phyloP scores from a whole-genome alignment of 1,140 invertebrate genomes.

The Prorops nasuta region DNA sequence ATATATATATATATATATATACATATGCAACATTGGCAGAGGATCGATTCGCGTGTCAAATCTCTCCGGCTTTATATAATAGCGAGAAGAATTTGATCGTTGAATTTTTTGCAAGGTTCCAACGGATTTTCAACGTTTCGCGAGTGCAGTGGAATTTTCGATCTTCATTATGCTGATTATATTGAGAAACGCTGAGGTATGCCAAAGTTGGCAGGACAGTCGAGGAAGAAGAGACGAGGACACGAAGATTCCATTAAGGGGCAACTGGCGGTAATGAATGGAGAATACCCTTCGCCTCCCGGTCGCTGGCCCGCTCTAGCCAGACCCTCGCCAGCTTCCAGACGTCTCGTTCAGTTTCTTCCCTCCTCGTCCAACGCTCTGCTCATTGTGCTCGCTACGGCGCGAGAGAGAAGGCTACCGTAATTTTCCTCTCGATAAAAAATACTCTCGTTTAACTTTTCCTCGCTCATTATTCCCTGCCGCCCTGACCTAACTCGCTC shows the following conservation, averaged over 20 bases:
- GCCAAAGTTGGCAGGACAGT: neutral
- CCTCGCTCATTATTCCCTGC: slow-evolving; percentile 50
- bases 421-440: slow-evolving; percentile 52
- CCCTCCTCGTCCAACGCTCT: slow-evolving; percentile 19
- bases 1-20: no score
- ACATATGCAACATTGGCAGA: no score
- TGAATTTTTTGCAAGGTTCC: neutral
- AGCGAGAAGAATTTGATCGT: no score
- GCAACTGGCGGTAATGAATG: slow-evolving; percentile 53
- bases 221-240: slow-evolving; percentile 38
- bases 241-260: slow-evolving; percentile 54
- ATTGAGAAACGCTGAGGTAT: no score
- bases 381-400: slow-evolving; percentile 23
- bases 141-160: no score
- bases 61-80: no score
- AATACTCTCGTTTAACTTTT: slow-evolving; percentile 55
- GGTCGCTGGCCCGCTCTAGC: slow-evolving; percentile 11
- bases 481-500: slow-evolving; percentile 50
- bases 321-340: slow-evolving; percentile 23
- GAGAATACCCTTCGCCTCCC: slow-evolving; percentile 36
- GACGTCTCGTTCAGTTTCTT: slow-evolving; percentile 23
- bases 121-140: neutral
- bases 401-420: slow-evolving; percentile 27
- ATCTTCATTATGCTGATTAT: no score
- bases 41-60: no score